Evolutionary conservation across 2,888 invertebrate genomes (phyloP).

Genomic region (Empis stercorea): DNA sequence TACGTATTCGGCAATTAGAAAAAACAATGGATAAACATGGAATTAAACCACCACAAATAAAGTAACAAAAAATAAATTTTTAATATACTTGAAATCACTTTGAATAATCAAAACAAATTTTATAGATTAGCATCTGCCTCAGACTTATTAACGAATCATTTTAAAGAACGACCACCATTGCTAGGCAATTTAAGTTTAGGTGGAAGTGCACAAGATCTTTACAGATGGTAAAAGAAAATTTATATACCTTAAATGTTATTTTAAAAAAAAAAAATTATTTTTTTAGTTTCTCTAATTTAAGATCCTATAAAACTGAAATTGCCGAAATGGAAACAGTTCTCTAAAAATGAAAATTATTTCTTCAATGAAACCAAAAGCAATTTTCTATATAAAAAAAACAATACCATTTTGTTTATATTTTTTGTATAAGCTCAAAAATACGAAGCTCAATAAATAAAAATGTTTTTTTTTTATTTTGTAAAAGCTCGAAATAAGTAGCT

Average conservation of each 20-base stretch:
- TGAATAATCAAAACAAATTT: conserved; percentile 1
- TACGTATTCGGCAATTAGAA: conserved; percentile 74
- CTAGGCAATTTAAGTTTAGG: conserved; percentile 35
- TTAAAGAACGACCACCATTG: conserved; percentile 43
- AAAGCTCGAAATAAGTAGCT: too few species aligned
- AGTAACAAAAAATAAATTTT: conserved; percentile 27
- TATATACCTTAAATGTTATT: background rate
- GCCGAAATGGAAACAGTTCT: conserved; percentile 90
- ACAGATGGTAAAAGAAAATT: conserved; percentile 36
- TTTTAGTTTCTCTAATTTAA: conserved; percentile 15
- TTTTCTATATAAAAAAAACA: too few species aligned
- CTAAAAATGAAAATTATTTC: conserved; percentile 41
- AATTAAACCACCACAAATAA: conserved; percentile 61
- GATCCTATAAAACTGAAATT: conserved; percentile 54
- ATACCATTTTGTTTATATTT: too few species aligned
- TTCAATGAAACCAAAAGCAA: background rate
- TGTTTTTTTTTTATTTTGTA: too few species aligned
- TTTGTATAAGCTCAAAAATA: too few species aligned
- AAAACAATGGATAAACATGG: conserved; percentile 74
- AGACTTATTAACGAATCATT: conserved; percentile 42
- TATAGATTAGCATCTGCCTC: conserved; percentile 47
- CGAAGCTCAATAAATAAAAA: too few species aligned
- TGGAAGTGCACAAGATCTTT: conserved; percentile 39
- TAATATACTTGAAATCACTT: too few species aligned
- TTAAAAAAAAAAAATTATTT: background rate